phyloP scores from a whole-genome alignment of 35 echinoderm and acorn worm species.

The Stichopus chloronotus region DNA sequence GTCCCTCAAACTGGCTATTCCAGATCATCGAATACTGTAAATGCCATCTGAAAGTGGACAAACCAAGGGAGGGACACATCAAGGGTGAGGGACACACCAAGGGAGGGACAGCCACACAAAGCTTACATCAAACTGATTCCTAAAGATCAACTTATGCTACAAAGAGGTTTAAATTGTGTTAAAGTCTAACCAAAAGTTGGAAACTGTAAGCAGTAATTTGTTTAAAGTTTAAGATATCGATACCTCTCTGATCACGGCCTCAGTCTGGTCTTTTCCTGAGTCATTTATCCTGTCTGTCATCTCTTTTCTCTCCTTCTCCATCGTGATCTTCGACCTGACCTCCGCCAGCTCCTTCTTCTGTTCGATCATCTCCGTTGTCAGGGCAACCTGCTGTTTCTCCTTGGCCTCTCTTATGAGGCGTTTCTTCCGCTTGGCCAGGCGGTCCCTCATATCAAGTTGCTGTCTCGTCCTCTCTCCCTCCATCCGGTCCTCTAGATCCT shows the following conservation, averaged over 20 bases:
- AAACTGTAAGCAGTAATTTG: no score
- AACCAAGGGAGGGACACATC: no score
- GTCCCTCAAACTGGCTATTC: no score
- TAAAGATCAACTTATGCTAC: no score
- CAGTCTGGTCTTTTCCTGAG: constrained; percentile 61
- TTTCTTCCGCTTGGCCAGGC: constrained; percentile 77
- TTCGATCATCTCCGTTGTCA: constrained; percentile 80
- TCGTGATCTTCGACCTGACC: constrained; percentile 76
- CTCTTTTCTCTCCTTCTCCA: constrained; percentile 81
- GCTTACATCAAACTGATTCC: no score
- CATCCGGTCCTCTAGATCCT: constrained; percentile 87
- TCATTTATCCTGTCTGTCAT: constrained; percentile 87
- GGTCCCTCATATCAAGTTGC: constrained; percentile 78
- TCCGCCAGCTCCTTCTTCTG: constrained; percentile 95
- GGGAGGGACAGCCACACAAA: no score
- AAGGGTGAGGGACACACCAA: no score
- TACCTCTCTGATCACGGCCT: constrained; percentile 41
- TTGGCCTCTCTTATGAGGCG: constrained; percentile 72
- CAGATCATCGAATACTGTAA: no score
- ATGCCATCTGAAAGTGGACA: no score
- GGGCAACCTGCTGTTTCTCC: constrained; percentile 79
- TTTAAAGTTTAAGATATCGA: no score
- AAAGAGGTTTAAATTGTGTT: no score
- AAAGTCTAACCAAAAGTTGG: no score
- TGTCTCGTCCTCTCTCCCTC: constrained; percentile 74